phyloP scores from a whole-genome alignment of 23 tunicate species.

The Botrylloides violaceus region DNA sequence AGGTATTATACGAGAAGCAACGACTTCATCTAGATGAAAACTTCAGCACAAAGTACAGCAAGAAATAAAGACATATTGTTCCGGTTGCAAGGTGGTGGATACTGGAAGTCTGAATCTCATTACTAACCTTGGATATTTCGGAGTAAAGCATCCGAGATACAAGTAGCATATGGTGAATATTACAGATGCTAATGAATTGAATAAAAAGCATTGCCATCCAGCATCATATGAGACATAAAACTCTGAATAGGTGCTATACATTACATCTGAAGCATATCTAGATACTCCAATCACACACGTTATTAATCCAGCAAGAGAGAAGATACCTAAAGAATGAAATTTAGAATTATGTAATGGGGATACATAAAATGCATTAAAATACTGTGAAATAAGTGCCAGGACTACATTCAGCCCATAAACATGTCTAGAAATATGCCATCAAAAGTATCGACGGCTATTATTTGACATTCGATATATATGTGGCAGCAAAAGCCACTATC shows the following conservation, averaged over 20 bases:
- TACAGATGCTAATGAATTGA: neutral
- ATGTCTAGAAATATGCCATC: too few species aligned
- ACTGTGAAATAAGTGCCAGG: too few species aligned
- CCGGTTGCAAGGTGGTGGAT: too few species aligned
- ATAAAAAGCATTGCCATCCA: slow-evolving; percentile 10
- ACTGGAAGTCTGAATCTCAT: too few species aligned
- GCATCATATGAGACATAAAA: slow-evolving; percentile 12
- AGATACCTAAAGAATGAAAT: slow-evolving; percentile 5
- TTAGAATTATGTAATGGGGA: neutral
- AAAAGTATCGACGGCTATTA: too few species aligned
- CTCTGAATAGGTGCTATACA: slow-evolving; percentile 23
- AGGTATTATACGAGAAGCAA: too few species aligned
- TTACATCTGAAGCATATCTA: slow-evolving; percentile 26
- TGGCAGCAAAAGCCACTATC: too few species aligned
- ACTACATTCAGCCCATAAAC: too few species aligned
- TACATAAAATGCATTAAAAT: neutral
- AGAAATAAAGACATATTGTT: too few species aligned
- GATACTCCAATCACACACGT: neutral
- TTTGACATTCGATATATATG: too few species aligned
- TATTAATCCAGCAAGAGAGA: slow-evolving; percentile 1
- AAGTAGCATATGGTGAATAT: slow-evolving; percentile 17
- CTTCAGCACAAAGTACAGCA: too few species aligned
- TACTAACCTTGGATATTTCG: slow-evolving; percentile 54
- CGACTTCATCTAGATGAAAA: too few species aligned
- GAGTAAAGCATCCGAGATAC: slow-evolving; percentile 41